Evolutionary conservation across 2,113 vertebrate genomes (phyloP).

Genomic region (Tachycineta bicolor): DNA sequence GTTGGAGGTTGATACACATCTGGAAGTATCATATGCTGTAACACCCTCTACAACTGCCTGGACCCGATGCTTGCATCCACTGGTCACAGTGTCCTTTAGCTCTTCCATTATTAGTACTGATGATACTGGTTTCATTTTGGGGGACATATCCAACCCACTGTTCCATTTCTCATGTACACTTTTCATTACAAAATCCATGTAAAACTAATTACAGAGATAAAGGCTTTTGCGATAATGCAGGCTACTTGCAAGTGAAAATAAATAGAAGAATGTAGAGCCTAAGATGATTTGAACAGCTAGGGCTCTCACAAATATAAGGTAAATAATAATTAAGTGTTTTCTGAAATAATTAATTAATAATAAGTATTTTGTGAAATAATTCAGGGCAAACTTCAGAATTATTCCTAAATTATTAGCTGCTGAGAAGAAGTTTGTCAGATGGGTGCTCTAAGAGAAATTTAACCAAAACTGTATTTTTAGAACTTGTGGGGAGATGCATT

Average conservation of each 20-base stretch:
- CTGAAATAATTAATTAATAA: not conserved
- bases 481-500: not conserved
- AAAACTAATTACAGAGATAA: constrained; percentile 49
- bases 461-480: constrained; percentile 7
- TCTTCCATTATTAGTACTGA: not conserved
- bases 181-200: constrained; percentile 21
- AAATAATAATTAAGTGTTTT: not conserved
- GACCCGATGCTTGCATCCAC: not conserved
- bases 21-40: not conserved
- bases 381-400: not conserved
- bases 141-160: not conserved
- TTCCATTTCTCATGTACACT: not conserved
- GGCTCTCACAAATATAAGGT: not conserved
- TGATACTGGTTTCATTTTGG: not conserved
- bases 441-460: not conserved
- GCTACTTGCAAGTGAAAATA: constrained; percentile 2
- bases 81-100: not conserved
- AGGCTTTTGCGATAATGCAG: not conserved
- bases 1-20: not conserved
- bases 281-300: not conserved
- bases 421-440: not conserved
- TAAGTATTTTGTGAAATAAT: not conserved
- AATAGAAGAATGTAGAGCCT: not conserved
- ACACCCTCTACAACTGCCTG: not conserved
- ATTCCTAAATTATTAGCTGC: not conserved